Conservation (phyloP, 2,113 vertebrate species). For the Petaurus breviceps region DNA sequence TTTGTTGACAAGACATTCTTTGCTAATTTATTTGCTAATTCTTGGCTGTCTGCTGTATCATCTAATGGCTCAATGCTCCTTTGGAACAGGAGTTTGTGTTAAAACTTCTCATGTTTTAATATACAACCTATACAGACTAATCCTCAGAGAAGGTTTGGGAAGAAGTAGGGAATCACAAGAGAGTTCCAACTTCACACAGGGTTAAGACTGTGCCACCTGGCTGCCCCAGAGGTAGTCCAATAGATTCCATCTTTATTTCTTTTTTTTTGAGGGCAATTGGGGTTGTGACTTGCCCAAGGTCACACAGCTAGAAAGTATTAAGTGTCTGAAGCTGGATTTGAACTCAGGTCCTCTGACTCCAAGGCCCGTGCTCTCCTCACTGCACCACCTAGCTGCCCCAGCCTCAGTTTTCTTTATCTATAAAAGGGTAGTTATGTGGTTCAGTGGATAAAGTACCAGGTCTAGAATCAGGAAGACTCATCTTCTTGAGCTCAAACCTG, state of each 20-base stretch:
- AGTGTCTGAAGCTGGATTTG: too few relatives aligned
- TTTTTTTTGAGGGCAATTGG: too few relatives aligned
- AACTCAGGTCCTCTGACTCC: background rate
- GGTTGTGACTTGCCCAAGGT: too few relatives aligned
- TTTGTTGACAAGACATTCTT: background rate
- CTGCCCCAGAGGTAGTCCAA: too few relatives aligned
- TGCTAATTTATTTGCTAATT: slow-evolving; percentile 12
- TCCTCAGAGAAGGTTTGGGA: background rate
- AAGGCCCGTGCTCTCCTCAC: too few relatives aligned
- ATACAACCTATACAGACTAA: background rate
- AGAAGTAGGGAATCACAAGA: background rate
- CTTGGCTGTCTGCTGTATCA: too few relatives aligned
- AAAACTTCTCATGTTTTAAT: too few relatives aligned
- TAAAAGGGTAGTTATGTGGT: background rate
- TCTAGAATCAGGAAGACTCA: background rate
- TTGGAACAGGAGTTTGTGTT: too few relatives aligned
- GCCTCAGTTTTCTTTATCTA: background rate
- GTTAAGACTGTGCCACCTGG: background rate
- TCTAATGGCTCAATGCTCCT: too few relatives aligned
- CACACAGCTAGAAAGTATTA: too few relatives aligned
- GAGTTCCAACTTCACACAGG: background rate
- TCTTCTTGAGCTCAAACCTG: background rate
- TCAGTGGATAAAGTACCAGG: background rate
- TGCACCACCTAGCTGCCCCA: too few relatives aligned
- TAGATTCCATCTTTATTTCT: too few relatives aligned